Percentiles rank a stretch among this genome's conserved stretches.
Conservation (phyloP, 2,888 invertebrate species). For the Cinara cedri region DNA sequence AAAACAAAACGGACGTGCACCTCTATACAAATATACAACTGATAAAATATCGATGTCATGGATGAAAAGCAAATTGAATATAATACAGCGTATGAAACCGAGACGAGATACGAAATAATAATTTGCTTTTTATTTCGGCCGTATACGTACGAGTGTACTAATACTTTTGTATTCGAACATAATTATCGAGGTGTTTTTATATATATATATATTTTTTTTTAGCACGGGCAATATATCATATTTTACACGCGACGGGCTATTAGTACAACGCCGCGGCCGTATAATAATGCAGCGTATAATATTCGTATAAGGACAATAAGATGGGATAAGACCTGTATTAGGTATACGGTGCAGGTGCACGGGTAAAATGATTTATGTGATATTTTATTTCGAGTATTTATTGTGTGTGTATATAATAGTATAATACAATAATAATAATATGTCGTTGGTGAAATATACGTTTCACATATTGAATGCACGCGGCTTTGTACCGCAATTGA, state of each 20-base stretch:
- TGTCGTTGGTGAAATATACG: not conserved
- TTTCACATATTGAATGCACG: not conserved
- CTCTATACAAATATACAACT: no score
- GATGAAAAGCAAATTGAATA: no score
- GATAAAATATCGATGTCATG: no score
- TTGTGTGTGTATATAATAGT: not conserved
- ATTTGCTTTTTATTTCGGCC: no score
- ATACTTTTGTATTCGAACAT: not conserved
- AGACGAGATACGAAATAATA: no score
- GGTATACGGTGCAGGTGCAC: not conserved
- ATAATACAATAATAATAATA: not conserved
- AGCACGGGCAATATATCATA: not conserved
- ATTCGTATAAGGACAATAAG: not conserved
- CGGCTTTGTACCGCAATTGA: not conserved
- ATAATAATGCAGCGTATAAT: no score
- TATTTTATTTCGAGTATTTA: constrained; percentile 7
- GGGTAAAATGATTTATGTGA: constrained; percentile 25
- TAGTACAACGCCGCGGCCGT: not conserved
- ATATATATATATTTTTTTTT: not conserved
- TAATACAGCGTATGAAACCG: no score
- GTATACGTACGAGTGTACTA: not conserved
- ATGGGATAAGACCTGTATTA: not conserved
- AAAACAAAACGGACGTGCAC: no score
- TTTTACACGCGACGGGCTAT: not conserved
- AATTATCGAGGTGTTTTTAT: no score